Evolutionary conservation across 1,140 invertebrate species (phyloP).

Genomic region (Homalodisca vitripennis): DNA sequence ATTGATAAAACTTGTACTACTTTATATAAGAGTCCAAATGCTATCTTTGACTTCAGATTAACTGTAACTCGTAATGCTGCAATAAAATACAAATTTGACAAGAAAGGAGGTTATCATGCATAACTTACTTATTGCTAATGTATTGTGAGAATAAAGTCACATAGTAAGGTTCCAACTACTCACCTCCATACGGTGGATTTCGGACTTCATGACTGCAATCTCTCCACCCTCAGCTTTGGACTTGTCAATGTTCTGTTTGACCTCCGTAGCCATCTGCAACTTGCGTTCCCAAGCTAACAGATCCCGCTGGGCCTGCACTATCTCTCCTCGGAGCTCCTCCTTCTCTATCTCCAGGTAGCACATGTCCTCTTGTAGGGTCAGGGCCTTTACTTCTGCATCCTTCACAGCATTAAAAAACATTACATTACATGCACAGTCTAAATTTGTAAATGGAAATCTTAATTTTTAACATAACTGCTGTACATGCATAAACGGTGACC

Average conservation of each 20-base stretch:
- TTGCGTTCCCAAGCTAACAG: constrained; percentile 78
- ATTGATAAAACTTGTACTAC: too few relatives aligned
- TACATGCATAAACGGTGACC: too few relatives aligned
- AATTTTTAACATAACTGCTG: too few relatives aligned
- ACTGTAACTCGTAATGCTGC: too few relatives aligned
- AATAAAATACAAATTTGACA: too few relatives aligned
- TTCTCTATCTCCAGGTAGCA: constrained; percentile 64
- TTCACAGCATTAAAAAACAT: constrained; percentile 18
- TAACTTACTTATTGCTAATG: too few relatives aligned
- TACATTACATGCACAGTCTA: constrained; percentile 13
- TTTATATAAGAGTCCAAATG: too few relatives aligned
- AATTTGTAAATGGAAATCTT: constrained; percentile 5
- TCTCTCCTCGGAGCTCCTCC: constrained; percentile 56
- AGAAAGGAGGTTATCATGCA: too few relatives aligned
- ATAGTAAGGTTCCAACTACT: too few relatives aligned
- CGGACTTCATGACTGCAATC: constrained; percentile 68
- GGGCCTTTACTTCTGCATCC: constrained; percentile 35
- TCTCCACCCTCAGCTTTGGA: constrained; percentile 66
- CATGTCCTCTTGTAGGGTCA: constrained; percentile 61
- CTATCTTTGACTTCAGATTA: too few relatives aligned
- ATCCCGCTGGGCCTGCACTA: constrained; percentile 64
- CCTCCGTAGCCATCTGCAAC: constrained; percentile 66
- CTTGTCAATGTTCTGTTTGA: constrained; percentile 62
- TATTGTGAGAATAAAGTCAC: too few relatives aligned
- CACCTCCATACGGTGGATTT: constrained; percentile 82